phyloP scores from a whole-genome alignment of 2,888 invertebrate genomes.

The Hemistola chrysoprasaria region DNA sequence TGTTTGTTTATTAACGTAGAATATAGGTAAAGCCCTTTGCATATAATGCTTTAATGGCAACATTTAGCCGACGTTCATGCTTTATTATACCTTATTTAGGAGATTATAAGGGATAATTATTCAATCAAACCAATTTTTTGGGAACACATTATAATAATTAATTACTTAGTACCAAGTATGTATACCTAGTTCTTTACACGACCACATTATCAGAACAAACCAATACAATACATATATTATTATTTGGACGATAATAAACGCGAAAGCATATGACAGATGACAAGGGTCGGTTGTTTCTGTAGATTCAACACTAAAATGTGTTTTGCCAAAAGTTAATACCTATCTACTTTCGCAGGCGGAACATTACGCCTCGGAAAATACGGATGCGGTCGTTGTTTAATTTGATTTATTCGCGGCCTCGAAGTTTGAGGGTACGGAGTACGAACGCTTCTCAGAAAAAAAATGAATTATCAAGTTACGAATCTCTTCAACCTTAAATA shows the following conservation, averaged over 20 bases:
- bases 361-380: conserved; percentile 37
- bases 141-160: no score
- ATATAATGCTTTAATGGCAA: conserved; percentile 33
- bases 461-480: conserved; percentile 28
- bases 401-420: conserved; percentile 43
- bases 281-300: conserved; percentile 33
- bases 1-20: conserved; percentile 15
- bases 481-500: conserved; percentile 25
- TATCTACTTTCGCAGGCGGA: conserved; percentile 31
- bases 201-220: no score
- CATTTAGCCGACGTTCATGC: conserved; percentile 36
- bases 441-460: conserved; percentile 33
- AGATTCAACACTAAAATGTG: conserved; percentile 36
- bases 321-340: conserved; percentile 37
- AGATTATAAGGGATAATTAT: no score
- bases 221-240: conserved; percentile 4
- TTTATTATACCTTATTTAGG: conserved; percentile 48
- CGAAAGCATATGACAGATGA: conserved; percentile 23
- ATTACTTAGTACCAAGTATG: no score
- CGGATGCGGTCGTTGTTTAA: conserved; percentile 41
- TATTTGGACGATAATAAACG: conserved; percentile 7
- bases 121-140: no score
- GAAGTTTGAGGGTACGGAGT: conserved; percentile 40
- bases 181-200: no score
- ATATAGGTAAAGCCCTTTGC: conserved; percentile 22